Evolutionary conservation across 2,797 vertebrate genomes (phyloP), one percentile per base, ranked within the genome.

Genomic region (Argya squamiceps): DNA sequence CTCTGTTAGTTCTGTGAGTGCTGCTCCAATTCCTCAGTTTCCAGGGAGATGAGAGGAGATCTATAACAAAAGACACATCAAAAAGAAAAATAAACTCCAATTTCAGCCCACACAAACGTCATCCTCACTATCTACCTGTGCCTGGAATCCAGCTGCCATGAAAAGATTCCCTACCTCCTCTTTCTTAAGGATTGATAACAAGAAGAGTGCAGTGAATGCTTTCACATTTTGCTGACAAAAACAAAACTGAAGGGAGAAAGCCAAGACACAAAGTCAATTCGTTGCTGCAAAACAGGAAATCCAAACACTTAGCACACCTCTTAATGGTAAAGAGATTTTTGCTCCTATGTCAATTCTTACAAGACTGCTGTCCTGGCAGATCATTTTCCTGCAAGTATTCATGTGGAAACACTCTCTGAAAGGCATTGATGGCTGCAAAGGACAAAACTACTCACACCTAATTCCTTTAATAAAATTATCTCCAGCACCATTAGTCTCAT

Each of bases 41-140:
- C 96, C 93, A 96, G n/a, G 91, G 94, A 94, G 86, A 91, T 92
- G 32, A 74, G 68, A 93, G 49, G 30, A 71, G 34, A 88, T 74
- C 75, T 52, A 1, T 70, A 91, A 94, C 80, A 96, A 89, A 96
- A 88, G 88, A 39, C 34, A 74, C 8, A 70, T 81, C 8, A 64
- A 83, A 56, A 79, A 81, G 12, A 52, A 65, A 68, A 89, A n/a
- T 18, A 79, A 81, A 68, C 55, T 82, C 60, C 41, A 63, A 67
- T 69, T 91, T 77, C 88, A 96, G 49, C 93, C 95, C 84, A 93
- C 92, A 52, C 86, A 77, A 80, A 79, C 0, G 5, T 85, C 92
- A 85, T 62, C 47, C 39, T 82, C 60, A 64, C 68, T 21, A 47
- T 91, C 74, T 64, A 93, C 77, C 78, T 59, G 69, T 47, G 29